phyloP scores from a whole-genome alignment of 2,797 vertebrate genomes.

The Eulemur mongoz region DNA sequence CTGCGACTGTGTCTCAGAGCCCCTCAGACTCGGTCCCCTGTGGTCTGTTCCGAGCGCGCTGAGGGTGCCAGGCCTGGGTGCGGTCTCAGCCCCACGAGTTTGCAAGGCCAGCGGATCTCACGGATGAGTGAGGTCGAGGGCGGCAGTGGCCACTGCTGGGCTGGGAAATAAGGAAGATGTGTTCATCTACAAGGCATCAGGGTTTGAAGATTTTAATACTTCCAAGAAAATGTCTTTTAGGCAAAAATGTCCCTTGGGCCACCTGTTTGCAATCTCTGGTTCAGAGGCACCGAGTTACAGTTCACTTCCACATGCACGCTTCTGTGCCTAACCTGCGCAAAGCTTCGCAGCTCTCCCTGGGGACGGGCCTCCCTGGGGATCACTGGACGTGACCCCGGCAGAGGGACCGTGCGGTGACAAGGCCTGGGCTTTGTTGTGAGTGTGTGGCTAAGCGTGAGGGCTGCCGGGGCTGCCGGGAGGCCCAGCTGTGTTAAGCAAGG shows the following conservation, averaged over 20 bases:
- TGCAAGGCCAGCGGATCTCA: not conserved
- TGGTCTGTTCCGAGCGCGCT: not conserved
- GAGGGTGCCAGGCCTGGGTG: no score
- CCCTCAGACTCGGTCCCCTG: fast-evolving
- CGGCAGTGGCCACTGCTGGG: not conserved
- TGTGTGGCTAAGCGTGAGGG: fast-evolving
- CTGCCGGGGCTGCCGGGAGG: fast-evolving
- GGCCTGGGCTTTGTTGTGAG: fast-evolving
- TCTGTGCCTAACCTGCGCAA: not conserved
- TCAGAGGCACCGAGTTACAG: not conserved
- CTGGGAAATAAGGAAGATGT: not conserved
- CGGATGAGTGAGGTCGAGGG: fast-evolving
- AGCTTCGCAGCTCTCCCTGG: not conserved
- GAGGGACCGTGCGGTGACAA: not conserved
- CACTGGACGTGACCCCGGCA: fast-evolving
- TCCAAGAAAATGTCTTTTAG: not conserved
- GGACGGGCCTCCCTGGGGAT: no score
- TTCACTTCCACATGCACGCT: fast-evolving
- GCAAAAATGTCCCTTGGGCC: not conserved
- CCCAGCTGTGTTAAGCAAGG: fast-evolving
- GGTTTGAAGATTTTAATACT: not conserved
- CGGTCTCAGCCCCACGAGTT: fast-evolving
- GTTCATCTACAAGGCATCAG: fast-evolving
- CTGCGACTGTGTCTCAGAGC: fast-evolving
- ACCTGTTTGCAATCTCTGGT: not conserved